phyloP scores from a whole-genome alignment of 1,140 invertebrate genomes.

The Onthophagus taurus region DNA sequence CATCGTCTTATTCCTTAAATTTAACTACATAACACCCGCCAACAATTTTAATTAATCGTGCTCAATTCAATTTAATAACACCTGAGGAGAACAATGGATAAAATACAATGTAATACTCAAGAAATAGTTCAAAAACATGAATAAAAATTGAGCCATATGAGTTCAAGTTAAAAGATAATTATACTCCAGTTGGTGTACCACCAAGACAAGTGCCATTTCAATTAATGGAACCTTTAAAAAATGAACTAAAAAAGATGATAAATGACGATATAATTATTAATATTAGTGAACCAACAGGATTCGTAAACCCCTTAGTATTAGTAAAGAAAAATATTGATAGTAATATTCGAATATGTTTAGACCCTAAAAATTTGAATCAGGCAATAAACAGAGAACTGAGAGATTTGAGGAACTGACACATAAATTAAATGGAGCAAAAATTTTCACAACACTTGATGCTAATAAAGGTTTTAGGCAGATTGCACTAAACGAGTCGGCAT shows the following conservation, averaged over 20 bases:
- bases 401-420: constrained; percentile 34
- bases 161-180: constrained; percentile 11
- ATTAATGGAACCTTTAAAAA: constrained; percentile 26
- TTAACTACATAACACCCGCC: too few species aligned
- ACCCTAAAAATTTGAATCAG: constrained; percentile 40
- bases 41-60: too few species aligned
- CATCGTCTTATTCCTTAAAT: too few species aligned
- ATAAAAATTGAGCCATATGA: constrained; percentile 3
- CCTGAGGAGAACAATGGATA: too few species aligned
- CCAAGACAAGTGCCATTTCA: constrained; percentile 31
- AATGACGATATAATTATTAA: constrained; percentile 26
- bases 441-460: constrained; percentile 38
- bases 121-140: too few species aligned
- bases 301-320: constrained; percentile 38
- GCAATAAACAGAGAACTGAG: constrained; percentile 32
- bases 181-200: constrained; percentile 24
- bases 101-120: too few species aligned
- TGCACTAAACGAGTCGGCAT: constrained; percentile 14
- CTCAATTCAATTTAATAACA: too few species aligned
- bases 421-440: constrained; percentile 28
- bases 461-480: constrained; percentile 30
- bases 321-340: constrained; percentile 36
- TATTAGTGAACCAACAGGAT: constrained; percentile 35
- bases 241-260: constrained; percentile 25
- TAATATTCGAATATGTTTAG: constrained; percentile 38